Base-by-base conservation (phyloP, 2,113 vertebrate species). In the Ochotona princeps region DNA sequence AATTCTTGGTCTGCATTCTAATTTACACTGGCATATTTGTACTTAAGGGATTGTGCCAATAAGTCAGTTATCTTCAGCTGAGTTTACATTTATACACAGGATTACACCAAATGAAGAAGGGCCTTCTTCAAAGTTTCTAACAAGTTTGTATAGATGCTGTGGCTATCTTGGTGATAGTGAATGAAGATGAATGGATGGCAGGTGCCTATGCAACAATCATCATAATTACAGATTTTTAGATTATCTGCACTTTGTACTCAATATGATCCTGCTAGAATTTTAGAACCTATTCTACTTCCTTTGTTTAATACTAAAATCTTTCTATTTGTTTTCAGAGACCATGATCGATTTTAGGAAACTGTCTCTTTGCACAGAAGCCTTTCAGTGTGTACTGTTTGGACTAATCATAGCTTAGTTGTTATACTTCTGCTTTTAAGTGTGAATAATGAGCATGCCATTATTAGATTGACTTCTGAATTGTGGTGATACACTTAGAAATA, bases 291-390 rank as follows among this genome's bases (percentile, higher is more conserved):
- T 87, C 1, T 69, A n/a, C 21, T 83, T 83, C 23, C 78, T 88
- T 4, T 32, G 17, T 80, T 92, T 12, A 69, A 7, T 79, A 49
- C 32, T 83, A 54, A 90, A 79, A 87, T 87, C 66, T n/a, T n/a
- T n/a, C n/a, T n/a, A n/a, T n/a, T n/a, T 90, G 26, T n/a, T 87
- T n/a, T 38, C 63, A 93, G 83, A 94, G 32, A 88, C 54, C 91
- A 60, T 75, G 28, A 92, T 61, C 13, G 26, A 66, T 92, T 91
- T 93, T 83, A 79, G 18, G 20, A 79, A 60, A 72, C 17, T 57
- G 21, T 92, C 13, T 83, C 47, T 11, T 20, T 13, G 44, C 67
- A 13, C 28, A 54, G n/a, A 93, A 76, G 11, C 79, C 35, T 72
- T 10, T 91, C 30, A 78, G 9, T 61, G 44, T 4, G 8, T 74